Conservation (phyloP, 1,140 invertebrate genomes). For the Semibalanus balanoides region DNA sequence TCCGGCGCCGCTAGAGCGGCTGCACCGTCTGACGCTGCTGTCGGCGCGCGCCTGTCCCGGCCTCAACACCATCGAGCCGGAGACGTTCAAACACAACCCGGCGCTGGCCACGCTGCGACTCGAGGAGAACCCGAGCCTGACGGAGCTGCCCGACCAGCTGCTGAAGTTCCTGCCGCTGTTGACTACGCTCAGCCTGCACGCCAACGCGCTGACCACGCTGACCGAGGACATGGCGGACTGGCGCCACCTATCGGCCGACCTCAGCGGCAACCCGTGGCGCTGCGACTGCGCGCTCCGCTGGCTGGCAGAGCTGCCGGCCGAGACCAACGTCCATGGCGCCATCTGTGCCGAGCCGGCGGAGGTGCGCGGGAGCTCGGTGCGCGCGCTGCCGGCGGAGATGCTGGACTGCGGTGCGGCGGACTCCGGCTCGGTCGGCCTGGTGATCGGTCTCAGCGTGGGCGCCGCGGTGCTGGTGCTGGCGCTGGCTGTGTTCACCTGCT, state of each 20-base stretch:
- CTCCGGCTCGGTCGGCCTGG: background rate
- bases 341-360: background rate
- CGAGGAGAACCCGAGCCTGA: background rate
- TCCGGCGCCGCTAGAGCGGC: background rate
- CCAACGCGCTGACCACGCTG: constrained; percentile 13
- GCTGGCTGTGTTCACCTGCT: background rate
- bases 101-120: background rate
- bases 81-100: background rate
- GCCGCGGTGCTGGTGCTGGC: background rate
- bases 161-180: background rate
- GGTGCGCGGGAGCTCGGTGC: background rate
- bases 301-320: constrained; percentile 14
- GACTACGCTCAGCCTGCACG: constrained; percentile 14
- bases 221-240: constrained; percentile 11
- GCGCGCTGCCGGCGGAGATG: background rate
- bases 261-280: constrained; percentile 19
- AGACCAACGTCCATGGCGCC: background rate
- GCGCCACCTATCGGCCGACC: constrained; percentile 11
- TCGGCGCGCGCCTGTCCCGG: background rate
- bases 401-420: background rate
- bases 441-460: background rate
- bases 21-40: background rate
- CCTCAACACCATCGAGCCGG: background rate
- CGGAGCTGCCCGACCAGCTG: background rate
- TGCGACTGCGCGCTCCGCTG: constrained; percentile 18